Conservation (phyloP, 2,113 vertebrate species). For the Trochalopteron elliotii region DNA sequence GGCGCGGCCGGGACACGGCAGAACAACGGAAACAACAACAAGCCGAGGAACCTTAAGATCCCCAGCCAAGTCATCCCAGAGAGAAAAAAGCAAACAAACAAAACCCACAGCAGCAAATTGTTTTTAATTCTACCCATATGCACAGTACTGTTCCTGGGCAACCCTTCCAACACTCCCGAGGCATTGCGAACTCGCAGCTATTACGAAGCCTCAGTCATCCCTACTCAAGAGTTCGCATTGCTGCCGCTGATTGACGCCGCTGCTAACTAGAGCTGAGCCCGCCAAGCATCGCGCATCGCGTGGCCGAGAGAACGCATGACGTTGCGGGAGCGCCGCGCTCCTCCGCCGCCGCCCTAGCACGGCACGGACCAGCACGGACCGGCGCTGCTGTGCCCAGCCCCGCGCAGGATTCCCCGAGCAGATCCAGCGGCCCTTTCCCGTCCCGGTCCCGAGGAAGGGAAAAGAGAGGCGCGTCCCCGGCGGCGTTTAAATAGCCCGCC, state of each 20-base stretch:
- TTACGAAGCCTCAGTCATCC: accelerated
- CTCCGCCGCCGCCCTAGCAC: too few species aligned
- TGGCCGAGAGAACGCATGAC: neutral
- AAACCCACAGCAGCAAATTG: neutral
- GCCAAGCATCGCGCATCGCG: accelerated
- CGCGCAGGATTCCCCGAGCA: too few species aligned
- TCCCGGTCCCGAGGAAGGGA: accelerated
- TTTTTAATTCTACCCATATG: accelerated
- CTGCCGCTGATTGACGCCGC: too few species aligned
- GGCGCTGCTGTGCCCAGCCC: neutral
- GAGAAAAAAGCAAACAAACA: neutral
- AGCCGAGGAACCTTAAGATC: too few species aligned
- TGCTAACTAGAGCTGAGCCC: neutral
- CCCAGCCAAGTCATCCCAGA: accelerated
- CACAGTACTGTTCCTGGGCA: too few species aligned
- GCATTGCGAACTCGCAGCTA: neutral
- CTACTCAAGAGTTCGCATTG: accelerated
- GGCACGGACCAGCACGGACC: too few species aligned
- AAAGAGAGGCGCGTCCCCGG: accelerated
- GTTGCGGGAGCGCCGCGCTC: too few species aligned
- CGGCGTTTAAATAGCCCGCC: neutral
- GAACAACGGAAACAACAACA: too few species aligned
- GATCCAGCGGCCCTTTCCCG: accelerated
- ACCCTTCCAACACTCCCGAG: neutral
- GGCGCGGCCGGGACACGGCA: too few species aligned